phyloP scores from a whole-genome alignment of 1,140 invertebrate genomes.

The Lineus longissimus region DNA sequence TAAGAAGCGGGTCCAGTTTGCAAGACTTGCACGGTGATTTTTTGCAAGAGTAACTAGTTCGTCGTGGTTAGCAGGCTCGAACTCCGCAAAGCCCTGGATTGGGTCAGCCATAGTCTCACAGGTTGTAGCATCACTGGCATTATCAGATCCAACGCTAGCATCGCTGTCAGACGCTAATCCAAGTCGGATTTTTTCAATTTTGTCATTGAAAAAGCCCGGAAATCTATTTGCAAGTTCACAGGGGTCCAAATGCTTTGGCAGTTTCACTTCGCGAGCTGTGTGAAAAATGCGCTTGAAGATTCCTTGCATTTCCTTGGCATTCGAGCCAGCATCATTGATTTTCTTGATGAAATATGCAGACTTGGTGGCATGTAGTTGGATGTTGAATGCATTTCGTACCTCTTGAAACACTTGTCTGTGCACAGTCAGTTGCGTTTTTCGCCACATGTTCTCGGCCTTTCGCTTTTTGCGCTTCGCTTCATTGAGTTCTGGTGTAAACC shows the following conservation, averaged over 20 bases:
- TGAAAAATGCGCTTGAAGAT: no score
- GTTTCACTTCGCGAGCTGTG: neutral
- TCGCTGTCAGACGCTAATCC: no score
- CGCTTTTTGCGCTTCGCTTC: neutral
- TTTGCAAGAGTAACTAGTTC: no score
- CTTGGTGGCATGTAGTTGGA: neutral
- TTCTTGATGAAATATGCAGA: neutral
- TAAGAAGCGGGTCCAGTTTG: no score
- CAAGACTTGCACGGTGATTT: no score
- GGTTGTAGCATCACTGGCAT: no score
- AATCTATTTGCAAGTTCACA: neutral
- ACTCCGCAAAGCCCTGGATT: no score
- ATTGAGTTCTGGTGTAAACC: neutral
- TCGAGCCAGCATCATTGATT: neutral
- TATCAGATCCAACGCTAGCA: no score
- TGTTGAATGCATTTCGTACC: neutral
- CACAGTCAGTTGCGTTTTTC: neutral
- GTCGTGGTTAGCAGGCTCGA: no score
- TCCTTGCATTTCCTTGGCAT: neutral
- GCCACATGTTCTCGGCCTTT: neutral
- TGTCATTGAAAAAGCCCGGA: no score
- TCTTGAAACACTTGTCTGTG: neutral
- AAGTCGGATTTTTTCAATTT: no score
- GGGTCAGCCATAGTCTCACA: no score
- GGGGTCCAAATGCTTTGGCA: neutral